Base-by-base conservation (phyloP, 2,888 invertebrate species). In the Neuroscelio doddi region DNA sequence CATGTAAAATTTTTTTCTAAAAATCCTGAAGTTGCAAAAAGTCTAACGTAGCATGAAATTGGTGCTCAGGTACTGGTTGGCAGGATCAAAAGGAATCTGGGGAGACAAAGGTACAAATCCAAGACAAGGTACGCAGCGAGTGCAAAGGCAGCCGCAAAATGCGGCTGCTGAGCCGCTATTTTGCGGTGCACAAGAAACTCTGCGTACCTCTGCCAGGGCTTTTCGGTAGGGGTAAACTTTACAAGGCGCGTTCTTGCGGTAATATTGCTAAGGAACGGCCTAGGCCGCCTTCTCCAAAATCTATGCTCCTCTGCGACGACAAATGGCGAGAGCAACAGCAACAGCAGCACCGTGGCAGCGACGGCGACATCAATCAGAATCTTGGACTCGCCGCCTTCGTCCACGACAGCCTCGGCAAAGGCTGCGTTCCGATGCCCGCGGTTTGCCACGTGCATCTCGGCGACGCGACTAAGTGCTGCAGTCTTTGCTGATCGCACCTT, bases 181-280 rank as follows among this genome's bases (percentile, higher is more conserved):
- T 91, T 79, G 90, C 91, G 63, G 89, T 91, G 50, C 89, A 90
- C 74, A 89, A 88, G 76, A 89, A 89, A 80, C 80, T 90, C n/a
- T 90, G 89, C 78, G 86, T 89, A 59, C 90, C 90, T 1, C 72
- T 90, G 58, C 88, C 89, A 0, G 87, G 87, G 12, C 77, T 89
- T 32, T 87, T 89, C 69, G 86, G 86, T 38, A 86, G 86, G 45
- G 87, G 87, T 38, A 85, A 89, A 1, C 79, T 90, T 32, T 89
- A 90, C 76, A 89, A 90, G 74, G 88, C 90, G 9, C 87, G 89
- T 73, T 89, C 89, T 1, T 89, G 92, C 86, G 86, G 91, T 80
- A 88, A 88, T 39, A 85, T 89, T 58, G 84, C 86, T 1, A 85
- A 88, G 26, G 88, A 89, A 63, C 86, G 87, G 50, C 85, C 88